phyloP scores from a whole-genome alignment of 2,797 vertebrate species.

The Sebastes trivittatus region DNA sequence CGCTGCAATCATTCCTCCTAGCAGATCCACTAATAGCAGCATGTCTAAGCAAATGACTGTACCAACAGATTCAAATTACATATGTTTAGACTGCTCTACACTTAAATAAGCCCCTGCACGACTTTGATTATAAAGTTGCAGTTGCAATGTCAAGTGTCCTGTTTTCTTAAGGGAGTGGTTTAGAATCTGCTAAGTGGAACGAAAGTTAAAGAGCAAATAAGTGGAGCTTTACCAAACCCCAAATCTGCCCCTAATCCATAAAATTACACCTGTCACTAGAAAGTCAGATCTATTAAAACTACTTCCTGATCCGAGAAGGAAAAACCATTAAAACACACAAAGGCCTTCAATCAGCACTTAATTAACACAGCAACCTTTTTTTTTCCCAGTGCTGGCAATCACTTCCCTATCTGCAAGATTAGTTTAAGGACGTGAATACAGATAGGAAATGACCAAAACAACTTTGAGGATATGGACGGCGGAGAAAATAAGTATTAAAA shows the following conservation, averaged over 20 bases:
- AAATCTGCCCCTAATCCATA: slow-evolving; percentile 80
- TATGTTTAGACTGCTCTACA: slow-evolving; percentile 29
- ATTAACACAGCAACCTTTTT: slow-evolving; percentile 81
- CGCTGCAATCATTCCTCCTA: slow-evolving; percentile 35
- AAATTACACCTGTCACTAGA: slow-evolving; percentile 90
- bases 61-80: slow-evolving; percentile 54
- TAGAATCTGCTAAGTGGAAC: slow-evolving; percentile 58
- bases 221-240: slow-evolving; percentile 55
- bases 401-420: slow-evolving; percentile 78
- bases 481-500: slow-evolving; percentile 68
- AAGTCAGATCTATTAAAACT: slow-evolving; percentile 85
- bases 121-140: slow-evolving; percentile 61
- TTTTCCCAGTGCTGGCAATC: slow-evolving; percentile 65
- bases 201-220: slow-evolving; percentile 67
- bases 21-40: slow-evolving; percentile 44
- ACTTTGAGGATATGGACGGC: slow-evolving; percentile 47
- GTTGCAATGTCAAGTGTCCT: slow-evolving; percentile 43
- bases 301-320: slow-evolving; percentile 81
- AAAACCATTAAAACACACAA: slow-evolving; percentile 78
- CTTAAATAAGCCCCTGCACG: slow-evolving; percentile 48
- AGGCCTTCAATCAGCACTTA: slow-evolving; percentile 80
- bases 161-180: slow-evolving; percentile 55
- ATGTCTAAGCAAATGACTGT: slow-evolving; percentile 41
- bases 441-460: slow-evolving; percentile 75
- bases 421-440: slow-evolving; percentile 76